Evolutionary conservation across 2,797 vertebrate genomes (phyloP).

Genomic region (Enteromius treurensis): DNA sequence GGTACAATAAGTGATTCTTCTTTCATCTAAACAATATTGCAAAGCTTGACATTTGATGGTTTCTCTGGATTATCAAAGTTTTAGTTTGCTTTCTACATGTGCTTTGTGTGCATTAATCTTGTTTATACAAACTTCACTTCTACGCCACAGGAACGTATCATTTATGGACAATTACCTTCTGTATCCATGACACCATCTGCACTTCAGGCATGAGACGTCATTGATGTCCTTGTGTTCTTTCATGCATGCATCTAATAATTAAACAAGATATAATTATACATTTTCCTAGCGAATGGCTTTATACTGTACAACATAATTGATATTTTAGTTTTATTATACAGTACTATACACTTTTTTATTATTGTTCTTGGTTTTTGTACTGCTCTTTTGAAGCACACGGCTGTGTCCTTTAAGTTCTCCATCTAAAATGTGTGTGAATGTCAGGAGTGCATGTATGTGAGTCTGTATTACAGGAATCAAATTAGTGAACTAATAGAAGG

Average conservation of each 20-base stretch:
- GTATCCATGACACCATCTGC: constrained; percentile 3
- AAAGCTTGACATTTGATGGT: background rate
- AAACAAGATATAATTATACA: background rate
- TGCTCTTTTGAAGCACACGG: background rate
- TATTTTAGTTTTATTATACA: background rate
- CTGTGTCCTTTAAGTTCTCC: constrained; percentile 24
- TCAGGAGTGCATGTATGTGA: background rate
- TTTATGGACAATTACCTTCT: constrained; percentile 16
- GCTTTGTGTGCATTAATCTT: background rate
- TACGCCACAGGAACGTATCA: background rate
- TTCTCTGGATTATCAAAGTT: background rate
- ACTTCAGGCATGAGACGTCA: background rate
- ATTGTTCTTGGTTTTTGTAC: background rate
- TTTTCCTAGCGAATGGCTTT: background rate
- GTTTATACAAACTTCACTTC: background rate
- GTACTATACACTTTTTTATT: background rate
- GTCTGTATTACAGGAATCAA: background rate
- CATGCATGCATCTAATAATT: background rate
- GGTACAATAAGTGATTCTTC: too few relatives aligned
- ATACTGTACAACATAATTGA: background rate
- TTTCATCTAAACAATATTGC: too few relatives aligned
- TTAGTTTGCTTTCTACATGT: background rate
- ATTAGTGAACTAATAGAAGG: constrained; percentile 22
- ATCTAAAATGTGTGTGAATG: constrained; percentile 5
- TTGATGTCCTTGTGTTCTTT: background rate